Evolutionary conservation across 2,888 invertebrate species (phyloP), one percentile per base, ranked within the genome.

Genomic region (Lamproptera curius): DNA sequence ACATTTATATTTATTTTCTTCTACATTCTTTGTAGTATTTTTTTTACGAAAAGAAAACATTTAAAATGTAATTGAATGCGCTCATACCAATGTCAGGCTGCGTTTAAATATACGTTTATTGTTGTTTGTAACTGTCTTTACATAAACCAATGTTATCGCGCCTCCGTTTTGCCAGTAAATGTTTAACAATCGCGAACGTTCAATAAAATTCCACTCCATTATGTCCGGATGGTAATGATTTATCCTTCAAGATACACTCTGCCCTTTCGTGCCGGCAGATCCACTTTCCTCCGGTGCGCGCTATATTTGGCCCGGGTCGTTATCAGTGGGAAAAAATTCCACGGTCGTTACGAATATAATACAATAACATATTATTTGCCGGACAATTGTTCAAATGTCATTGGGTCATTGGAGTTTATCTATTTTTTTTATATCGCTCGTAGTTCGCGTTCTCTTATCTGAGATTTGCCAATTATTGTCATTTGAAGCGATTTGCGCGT

Each of bases 261-360:
- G 44, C 20, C 41, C 44, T 40, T 41, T 17, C 15, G 6, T 15
- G 28, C 31, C n/a, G n/a, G n/a, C 8, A 31, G 41, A 44, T 41
- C 49, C 31, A 40, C 44, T 44, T 50, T 44, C 36, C 36, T 36
- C 49, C 16, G 31, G 49, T 40, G 17, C 6, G 8, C 1, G 20
- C 51, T 52, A 46, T 51, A 49, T 43, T 51, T 50, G 28, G 38
- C 37, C 35, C 38, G 13, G 6, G 33, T 13, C n/a, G 17, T 50
- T 55, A 53, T 57, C 52, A 39, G 45, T 52, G 48, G 13, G 44
- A 51, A 56, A 58, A 58, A 52, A 52, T 59, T 55, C 57, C 57
- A n/a, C n/a, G n/a, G n/a, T n/a, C n/a, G 49, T 43, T 43, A 26
- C 42, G 33, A 43, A 26, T 20, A 42, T 50, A 28, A 20, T 40